phyloP scores from a whole-genome alignment of 1,140 invertebrate species.

The Drosophila bocki region DNA sequence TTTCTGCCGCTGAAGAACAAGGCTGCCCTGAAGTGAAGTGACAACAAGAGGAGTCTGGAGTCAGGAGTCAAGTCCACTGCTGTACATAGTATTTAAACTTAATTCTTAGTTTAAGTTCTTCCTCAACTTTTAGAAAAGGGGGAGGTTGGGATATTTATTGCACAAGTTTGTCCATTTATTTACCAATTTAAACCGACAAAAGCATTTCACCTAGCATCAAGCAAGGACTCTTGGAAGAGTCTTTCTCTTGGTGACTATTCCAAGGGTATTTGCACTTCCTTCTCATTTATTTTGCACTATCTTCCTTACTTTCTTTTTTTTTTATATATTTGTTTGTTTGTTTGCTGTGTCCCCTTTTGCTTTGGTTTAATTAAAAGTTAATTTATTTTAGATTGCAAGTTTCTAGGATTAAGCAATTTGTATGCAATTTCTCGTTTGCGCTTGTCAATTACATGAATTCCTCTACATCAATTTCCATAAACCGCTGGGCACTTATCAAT shows the following conservation, averaged over 20 bases:
- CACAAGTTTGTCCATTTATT: constrained; percentile 13
- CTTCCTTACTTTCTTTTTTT: neutral
- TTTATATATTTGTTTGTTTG: constrained; percentile 9
- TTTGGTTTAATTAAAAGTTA: constrained; percentile 65
- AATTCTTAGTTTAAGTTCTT: constrained; percentile 38
- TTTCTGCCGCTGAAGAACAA: constrained; percentile 78
- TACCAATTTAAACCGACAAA: constrained; percentile 16
- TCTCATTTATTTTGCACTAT: constrained; percentile 5
- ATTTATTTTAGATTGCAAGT: constrained; percentile 72
- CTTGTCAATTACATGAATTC: constrained; percentile 64
- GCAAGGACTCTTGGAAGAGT: neutral
- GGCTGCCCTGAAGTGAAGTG: constrained; percentile 59
- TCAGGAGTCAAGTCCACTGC: neutral
- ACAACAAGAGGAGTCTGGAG: neutral
- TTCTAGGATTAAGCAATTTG: constrained; percentile 58
- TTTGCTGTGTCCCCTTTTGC: constrained; percentile 3
- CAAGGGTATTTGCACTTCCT: constrained; percentile 8
- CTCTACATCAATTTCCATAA: constrained; percentile 68
- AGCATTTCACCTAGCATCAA: constrained; percentile 6
- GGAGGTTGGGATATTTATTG: constrained; percentile 3
- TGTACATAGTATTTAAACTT: constrained; percentile 46
- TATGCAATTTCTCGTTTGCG: constrained; percentile 63
- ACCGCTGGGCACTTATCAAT: constrained; percentile 55
- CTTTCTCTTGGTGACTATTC: neutral
- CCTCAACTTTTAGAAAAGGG: neutral